Evolutionary conservation across 2,888 invertebrate species (phyloP), one percentile per base, ranked within the genome.

Genomic region (Dexiosoma caninum): DNA sequence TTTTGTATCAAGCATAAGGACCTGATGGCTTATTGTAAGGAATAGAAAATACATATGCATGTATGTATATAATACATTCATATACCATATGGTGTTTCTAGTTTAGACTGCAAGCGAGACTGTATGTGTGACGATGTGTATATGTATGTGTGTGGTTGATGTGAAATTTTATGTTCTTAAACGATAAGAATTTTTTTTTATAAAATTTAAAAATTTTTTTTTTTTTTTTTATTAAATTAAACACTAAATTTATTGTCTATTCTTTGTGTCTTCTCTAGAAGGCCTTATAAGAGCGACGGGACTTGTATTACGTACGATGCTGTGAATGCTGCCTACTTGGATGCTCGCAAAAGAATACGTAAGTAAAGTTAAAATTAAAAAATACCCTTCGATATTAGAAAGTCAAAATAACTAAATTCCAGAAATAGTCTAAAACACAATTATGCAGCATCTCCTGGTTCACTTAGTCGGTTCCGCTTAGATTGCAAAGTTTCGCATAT

Each of bases 301-400:
- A 94, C 95, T 79, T 97, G 97, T 90, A 96, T 97, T 88, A 96
- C 97, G 5, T 97, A 95, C 89, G 96, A 96, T 86, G 96, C 96
- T 64, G 93, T 97, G 79, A 96, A 97, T 91, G 94, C 95, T 85
- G 97, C 97, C 51, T 97, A 96, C 91, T 90, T 95, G 83, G 95
- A 96, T 88, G 96, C 96, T 60, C 93, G 96, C 86, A 95, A 96
- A 90, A 93, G 96, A 91, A 95, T 96, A 87, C 92, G 97, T 97
- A 92, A 95, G 95, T 94, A 35, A 35, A 71, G 9, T 14, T 12
- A 60, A 8, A 27, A n/a, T 57, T 0, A 44, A 27, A n/a, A 37
- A 66, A 19, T 46, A 30, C 3, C 2, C 8, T 32, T 37, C n/a
- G n/a, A n/a, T n/a, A n/a, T n/a, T n/a, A n/a, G n/a, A n/a, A n/a